These are phyloP conservation scores for Homarus americanus DNA, from an alignment of 1,140 invertebrate species.

Conservation along the genomic window DNA sequence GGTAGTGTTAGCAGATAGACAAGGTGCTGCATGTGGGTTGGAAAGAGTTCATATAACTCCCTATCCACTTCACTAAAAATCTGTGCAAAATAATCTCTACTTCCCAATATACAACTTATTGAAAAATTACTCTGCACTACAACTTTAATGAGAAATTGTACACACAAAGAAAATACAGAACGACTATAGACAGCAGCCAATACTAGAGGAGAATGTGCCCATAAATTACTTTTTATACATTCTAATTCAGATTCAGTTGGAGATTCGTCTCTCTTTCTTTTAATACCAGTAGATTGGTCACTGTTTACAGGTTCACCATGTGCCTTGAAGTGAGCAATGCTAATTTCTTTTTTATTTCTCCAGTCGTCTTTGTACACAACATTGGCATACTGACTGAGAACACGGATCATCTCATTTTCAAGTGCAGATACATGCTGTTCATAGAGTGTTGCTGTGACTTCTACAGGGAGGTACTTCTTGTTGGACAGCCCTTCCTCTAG, in stretches of 20 bases:
- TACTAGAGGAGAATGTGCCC: background rate
- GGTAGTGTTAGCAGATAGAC: background rate
- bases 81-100: slow-evolving; percentile 8
- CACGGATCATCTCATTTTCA: background rate
- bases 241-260: background rate
- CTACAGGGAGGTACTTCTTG: background rate
- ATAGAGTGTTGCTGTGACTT: background rate
- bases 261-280: background rate
- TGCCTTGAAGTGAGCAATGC: background rate
- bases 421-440: background rate
- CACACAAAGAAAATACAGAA: background rate
- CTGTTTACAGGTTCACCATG: background rate
- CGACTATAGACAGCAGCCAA: background rate
- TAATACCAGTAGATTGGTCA: background rate
- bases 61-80: background rate
- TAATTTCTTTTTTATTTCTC: background rate
- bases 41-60: background rate
- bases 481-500: background rate
- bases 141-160: background rate
- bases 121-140: background rate
- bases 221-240: background rate
- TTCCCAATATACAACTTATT: background rate
- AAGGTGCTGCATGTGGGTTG: background rate
- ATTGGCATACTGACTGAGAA: background rate
- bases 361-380: background rate